Base-by-base conservation (phyloP, 1,140 invertebrate species). In the Ceratina japonica region DNA sequence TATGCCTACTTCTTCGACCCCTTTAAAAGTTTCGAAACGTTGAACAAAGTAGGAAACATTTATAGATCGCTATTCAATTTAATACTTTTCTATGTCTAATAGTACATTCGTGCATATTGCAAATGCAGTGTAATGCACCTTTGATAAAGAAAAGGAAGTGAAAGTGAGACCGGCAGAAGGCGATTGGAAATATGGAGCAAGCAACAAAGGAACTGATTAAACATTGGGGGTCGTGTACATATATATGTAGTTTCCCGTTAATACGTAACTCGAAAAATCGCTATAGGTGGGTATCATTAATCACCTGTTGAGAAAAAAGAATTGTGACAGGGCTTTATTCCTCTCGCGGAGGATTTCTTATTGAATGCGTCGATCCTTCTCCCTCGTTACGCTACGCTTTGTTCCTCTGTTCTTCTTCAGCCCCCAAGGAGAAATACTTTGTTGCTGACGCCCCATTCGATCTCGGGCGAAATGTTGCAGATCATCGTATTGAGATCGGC, bases 241-340 rank as follows among this genome's bases (percentile, higher is more conserved):
- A 20, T 61, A 20, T 15, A 22, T 52, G 51, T 18, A 49, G 20
- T 65, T 65, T 58, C n/a, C n/a, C 20, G 18, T 18, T 59, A 76
- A 49, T 31, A 27, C 18, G 22, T 18, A 13, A 12, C 58, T 31
- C 16, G 15, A 22, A 71, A 59, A 59, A 58, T 59, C 31, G 54
- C 37, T 44, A 44, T 44, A 13, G 31, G 37, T 65, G 59, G 16
- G 61, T 64, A 79, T 31, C 76, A 74, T 79, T 58, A 74, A 51
- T 74, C 61, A 79, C 52, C 15, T 37, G 31, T 24, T 18, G 18
- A 20, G 24, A 22, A 65, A 74, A 73, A 44, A 56, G 74, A 79
- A 73, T 73, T 71, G 65, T 73, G 70, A 79, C 71, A 66, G 16
- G 62, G 77, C 77, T 66, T 65, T 59, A 73, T 79, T 79, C 69